phyloP scores from a whole-genome alignment of 1,140 invertebrate species.

The Parasteatoda tepidariorum region DNA sequence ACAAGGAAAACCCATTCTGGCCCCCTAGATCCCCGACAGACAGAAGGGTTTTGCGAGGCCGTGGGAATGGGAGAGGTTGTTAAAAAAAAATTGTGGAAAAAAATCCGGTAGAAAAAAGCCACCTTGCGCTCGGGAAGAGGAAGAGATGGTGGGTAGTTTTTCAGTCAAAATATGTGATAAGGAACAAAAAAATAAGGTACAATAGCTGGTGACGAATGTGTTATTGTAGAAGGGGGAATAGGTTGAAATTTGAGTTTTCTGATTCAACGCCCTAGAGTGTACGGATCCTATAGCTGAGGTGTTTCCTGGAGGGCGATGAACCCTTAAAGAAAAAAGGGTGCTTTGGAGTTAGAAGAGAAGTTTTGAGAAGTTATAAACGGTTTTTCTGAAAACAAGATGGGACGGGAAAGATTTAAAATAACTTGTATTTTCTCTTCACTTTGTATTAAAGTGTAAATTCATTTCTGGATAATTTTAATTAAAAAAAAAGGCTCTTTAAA shows the following conservation, averaged over 20 bases:
- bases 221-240: neutral
- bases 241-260: neutral
- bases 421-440: no score
- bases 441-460: no score
- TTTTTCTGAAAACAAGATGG: no score
- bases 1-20: neutral
- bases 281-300: no score
- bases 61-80: constrained; percentile 13
- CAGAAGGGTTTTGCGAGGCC: constrained; percentile 45
- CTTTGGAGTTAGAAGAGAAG: neutral
- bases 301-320: no score
- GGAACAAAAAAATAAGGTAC: neutral
- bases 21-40: neutral
- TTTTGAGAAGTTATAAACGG: neutral
- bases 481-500: no score
- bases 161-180: neutral
- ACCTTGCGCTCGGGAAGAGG: constrained; percentile 31
- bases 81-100: no score
- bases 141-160: neutral
- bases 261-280: no score
- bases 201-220: neutral
- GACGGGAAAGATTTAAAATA: no score
- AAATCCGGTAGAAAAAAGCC: no score
- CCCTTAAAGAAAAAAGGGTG: no score
- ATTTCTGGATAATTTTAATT: no score